These are phyloP conservation scores for Brenthis hecate DNA, from an alignment of 2,888 invertebrate species.

Conservation along the genomic window DNA sequence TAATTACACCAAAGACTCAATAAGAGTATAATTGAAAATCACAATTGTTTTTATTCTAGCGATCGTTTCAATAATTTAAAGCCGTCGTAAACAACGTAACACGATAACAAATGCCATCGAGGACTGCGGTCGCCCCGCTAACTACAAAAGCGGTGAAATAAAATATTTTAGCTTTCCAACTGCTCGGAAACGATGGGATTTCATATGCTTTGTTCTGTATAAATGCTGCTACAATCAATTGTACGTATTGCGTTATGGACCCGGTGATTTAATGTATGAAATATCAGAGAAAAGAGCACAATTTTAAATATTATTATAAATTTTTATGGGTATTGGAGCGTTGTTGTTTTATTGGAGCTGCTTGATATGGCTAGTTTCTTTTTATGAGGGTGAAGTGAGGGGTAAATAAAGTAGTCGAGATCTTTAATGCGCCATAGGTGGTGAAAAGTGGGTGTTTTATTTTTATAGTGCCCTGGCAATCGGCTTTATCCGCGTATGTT, in stretches of 20 bases:
- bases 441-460: too few relatives aligned
- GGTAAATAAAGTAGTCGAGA: not conserved
- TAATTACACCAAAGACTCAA: not conserved
- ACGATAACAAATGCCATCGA: constrained; percentile 34
- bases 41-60: constrained; percentile 22
- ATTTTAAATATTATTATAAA: constrained; percentile 18
- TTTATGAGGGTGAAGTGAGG: too few relatives aligned
- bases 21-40: constrained; percentile 34
- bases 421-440: too few relatives aligned
- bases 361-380: not conserved
- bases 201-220: constrained; percentile 43
- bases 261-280: constrained; percentile 28
- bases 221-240: constrained; percentile 40
- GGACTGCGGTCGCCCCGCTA: constrained; percentile 28
- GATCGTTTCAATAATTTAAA: constrained; percentile 32
- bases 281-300: constrained; percentile 15
- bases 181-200: constrained; percentile 39
- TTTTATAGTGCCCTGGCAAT: too few relatives aligned
- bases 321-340: constrained; percentile 12
- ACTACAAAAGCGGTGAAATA: constrained; percentile 38
- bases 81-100: constrained; percentile 31
- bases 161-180: constrained; percentile 39
- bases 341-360: constrained; percentile 10
- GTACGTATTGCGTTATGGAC: constrained; percentile 32
- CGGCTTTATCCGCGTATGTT: too few relatives aligned